A percentile compares a stretch with the other conserved stretches of the same genome.
phyloP scores from a whole-genome alignment of 2,888 invertebrate genomes.

The Liopterus haemorrhoidalis region DNA sequence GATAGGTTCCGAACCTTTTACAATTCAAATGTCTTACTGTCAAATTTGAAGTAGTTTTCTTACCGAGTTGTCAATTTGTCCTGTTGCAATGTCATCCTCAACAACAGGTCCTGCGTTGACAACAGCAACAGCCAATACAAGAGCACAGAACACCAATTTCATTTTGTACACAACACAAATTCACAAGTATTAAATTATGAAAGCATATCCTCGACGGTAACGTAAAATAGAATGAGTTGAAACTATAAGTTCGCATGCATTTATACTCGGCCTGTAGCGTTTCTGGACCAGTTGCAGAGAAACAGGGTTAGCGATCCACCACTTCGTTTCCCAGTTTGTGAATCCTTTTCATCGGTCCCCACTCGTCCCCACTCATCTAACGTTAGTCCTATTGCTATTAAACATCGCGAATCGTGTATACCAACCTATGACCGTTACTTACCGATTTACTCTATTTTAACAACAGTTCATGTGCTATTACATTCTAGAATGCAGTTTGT shows the following conservation, averaged over 20 bases:
- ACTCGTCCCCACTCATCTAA: neutral
- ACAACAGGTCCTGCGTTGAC: slow-evolving; percentile 41
- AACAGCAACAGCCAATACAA: slow-evolving; percentile 1
- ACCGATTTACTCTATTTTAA: too few relatives aligned
- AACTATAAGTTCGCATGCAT: slow-evolving; percentile 16
- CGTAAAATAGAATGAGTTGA: slow-evolving; percentile 22
- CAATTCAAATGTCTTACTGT: too few relatives aligned
- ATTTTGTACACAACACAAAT: slow-evolving; percentile 39
- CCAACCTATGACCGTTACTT: too few relatives aligned
- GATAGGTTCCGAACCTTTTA: too few relatives aligned
- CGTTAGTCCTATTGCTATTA: too few relatives aligned
- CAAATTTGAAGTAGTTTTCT: too few relatives aligned
- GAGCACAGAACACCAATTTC: slow-evolving; percentile 36
- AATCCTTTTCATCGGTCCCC: slow-evolving; percentile 14
- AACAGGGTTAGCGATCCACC: slow-evolving; percentile 20
- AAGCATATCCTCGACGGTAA: slow-evolving; percentile 16
- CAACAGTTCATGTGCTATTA: too few relatives aligned
- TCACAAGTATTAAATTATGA: slow-evolving; percentile 14
- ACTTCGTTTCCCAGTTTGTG: slow-evolving; percentile 19
- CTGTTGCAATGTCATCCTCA: slow-evolving; percentile 38
- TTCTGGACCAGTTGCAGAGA: slow-evolving; percentile 23
- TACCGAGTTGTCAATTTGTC: slow-evolving; percentile 44
- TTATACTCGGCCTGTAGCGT: slow-evolving; percentile 20
- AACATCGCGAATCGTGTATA: too few relatives aligned
- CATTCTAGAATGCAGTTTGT: too few relatives aligned